These are phyloP conservation scores for Xestia sexstrigata DNA, from an alignment of 2,888 invertebrate species.

Conservation along the genomic window DNA sequence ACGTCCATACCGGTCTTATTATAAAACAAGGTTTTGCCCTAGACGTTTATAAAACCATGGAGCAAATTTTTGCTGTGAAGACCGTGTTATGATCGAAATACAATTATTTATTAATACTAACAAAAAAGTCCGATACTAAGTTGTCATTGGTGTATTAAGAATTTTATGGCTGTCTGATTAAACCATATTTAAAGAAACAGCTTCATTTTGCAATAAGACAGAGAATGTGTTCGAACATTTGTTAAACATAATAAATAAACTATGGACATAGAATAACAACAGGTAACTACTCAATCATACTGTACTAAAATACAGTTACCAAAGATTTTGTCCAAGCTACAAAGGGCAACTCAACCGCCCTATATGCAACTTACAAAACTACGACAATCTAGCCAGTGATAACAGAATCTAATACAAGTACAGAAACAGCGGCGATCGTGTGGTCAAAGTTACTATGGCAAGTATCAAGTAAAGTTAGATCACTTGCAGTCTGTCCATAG, in stretches of 20 bases:
- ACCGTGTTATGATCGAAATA: background rate
- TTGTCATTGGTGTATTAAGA: background rate
- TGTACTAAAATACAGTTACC: background rate
- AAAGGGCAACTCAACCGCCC: background rate
- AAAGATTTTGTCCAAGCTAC: constrained; percentile 1
- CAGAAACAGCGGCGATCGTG: constrained; percentile 16
- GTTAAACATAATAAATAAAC: background rate
- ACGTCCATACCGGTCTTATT: background rate
- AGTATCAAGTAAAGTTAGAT: constrained; percentile 37
- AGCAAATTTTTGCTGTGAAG: background rate
- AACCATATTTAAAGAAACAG: background rate
- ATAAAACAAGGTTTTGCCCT: background rate
- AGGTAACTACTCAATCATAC: background rate
- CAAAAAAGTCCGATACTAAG: background rate
- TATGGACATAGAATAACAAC: background rate
- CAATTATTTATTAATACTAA: background rate
- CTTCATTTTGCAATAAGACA: background rate
- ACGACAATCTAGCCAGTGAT: background rate
- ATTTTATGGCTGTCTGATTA: background rate
- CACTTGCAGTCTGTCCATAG: background rate
- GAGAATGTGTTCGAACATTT: background rate
- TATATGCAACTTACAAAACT: constrained; percentile 8
- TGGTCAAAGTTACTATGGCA: constrained; percentile 24
- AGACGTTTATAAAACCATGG: background rate
- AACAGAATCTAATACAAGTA: constrained; percentile 14